Evolutionary conservation across 2,888 invertebrate species (phyloP).

Genomic region (Tipula helvola): DNA sequence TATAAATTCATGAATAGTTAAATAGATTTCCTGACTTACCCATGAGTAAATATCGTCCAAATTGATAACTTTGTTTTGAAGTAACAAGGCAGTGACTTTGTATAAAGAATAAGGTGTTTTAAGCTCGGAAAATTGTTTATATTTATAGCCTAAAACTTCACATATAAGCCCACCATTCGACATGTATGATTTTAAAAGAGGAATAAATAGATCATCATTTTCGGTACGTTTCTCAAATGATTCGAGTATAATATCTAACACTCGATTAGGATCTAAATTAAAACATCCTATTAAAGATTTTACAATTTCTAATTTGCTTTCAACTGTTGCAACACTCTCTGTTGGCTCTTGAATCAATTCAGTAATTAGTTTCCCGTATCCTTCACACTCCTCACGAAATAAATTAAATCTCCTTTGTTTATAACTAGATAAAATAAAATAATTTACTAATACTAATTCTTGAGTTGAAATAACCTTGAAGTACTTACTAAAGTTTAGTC

Average conservation of each 20-base stretch:
- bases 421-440: constrained; percentile 55
- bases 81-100: constrained; percentile 75
- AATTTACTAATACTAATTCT: neutral
- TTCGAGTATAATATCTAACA: constrained; percentile 90
- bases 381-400: constrained; percentile 97
- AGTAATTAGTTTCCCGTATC: constrained; percentile 90
- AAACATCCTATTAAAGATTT: constrained; percentile 95
- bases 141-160: constrained; percentile 91
- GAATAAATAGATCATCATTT: constrained; percentile 69
- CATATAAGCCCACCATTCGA: constrained; percentile 77
- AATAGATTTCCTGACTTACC: constrained; percentile 39
- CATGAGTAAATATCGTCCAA: constrained; percentile 84
- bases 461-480: neutral
- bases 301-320: constrained; percentile 68
- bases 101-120: constrained; percentile 74
- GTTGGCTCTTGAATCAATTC: constrained; percentile 80
- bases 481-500: constrained; percentile 92
- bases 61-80: constrained; percentile 76
- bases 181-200: constrained; percentile 77
- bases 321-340: constrained; percentile 47
- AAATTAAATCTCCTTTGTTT: constrained; percentile 99
- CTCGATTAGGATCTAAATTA: constrained; percentile 96
- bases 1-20: neutral
- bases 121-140: constrained; percentile 50
- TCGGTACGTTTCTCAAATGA: constrained; percentile 84